Base-by-base conservation (phyloP, 2,113 vertebrate species). In the Mesembrinibis cayennensis region DNA sequence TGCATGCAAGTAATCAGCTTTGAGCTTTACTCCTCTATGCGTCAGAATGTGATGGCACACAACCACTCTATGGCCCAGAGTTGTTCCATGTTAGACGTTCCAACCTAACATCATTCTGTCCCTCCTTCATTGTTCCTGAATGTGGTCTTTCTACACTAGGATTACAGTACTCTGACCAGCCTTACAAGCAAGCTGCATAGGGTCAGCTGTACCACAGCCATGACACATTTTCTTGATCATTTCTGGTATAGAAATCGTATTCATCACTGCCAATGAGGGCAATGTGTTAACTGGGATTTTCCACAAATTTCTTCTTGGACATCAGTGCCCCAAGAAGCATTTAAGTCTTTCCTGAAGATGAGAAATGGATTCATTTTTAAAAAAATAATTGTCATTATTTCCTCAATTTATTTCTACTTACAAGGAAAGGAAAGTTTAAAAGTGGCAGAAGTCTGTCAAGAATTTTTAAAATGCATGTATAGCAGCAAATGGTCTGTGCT, bases 351-450 rank as follows among this genome's bases (percentile, higher is more conserved):
- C 65, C n/a, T 72, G 32, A 87, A 74, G 5, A 10, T 38, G 11
- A 74, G 23, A 58, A 62, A 52, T 0, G 0, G 13, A 36, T 19
- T 55, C 2, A 19, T 16, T 53, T 53, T 80, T 53, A 2, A 8
- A 56, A 77, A 78, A 69, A 69, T 6, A 83, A 40, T 44, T 13
- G 22, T 13, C 9, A 20, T 42, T 40, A 15, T 21, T 59, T 16
- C 70, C 25, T 9, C 6, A 1, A 36, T 62, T 61, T 73, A 53
- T 70, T 97, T 87, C 42, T 32, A 23, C 11, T 87, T 55, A 4
- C 7, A 72, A 63, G 4, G 16, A 16, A 38, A 77, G 23, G 6
- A 0, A 58, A 63, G 14, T 34, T 62, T 18, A 26, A 5, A 34
- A 72, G n/a, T 14, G 8, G 17, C 29, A 53, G 29, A 76, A 40